phyloP scores from a whole-genome alignment of 2,888 invertebrate species.

The Megastigmus dorsalis region DNA sequence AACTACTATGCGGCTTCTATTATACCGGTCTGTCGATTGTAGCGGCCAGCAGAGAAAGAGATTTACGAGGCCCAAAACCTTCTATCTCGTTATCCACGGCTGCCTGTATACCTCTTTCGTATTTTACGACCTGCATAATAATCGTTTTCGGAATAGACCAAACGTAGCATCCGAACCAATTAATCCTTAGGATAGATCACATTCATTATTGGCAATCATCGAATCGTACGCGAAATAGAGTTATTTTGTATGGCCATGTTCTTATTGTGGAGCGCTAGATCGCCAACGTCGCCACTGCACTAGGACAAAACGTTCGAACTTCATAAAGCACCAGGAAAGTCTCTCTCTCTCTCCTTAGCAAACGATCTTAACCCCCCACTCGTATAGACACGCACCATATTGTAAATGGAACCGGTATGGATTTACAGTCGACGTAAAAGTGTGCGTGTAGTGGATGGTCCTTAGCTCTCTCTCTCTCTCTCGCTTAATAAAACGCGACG shows the following conservation, averaged over 20 bases:
- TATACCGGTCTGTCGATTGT: too few relatives aligned
- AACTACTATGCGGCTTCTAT: too few relatives aligned
- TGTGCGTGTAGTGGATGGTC: neutral
- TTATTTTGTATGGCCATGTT: too few relatives aligned
- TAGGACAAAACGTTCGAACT: neutral
- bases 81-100: too few relatives aligned
- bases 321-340: constrained; percentile 13
- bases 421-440: constrained; percentile 50
- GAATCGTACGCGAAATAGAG: constrained; percentile 26
- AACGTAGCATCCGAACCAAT: neutral
- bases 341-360: too few relatives aligned
- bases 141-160: neutral
- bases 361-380: too few relatives aligned
- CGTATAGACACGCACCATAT: neutral
- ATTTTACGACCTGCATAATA: too few relatives aligned
- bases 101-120: too few relatives aligned
- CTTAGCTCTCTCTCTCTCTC: constrained; percentile 16
- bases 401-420: constrained; percentile 48
- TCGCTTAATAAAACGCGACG: constrained; percentile 43
- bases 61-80: too few relatives aligned
- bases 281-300: neutral
- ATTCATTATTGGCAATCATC: too few relatives aligned
- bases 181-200: too few relatives aligned
- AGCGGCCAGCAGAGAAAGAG: too few relatives aligned
- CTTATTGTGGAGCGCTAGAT: neutral